phyloP scores from a whole-genome alignment of 2,888 invertebrate genomes.

The Crematogaster levior region DNA sequence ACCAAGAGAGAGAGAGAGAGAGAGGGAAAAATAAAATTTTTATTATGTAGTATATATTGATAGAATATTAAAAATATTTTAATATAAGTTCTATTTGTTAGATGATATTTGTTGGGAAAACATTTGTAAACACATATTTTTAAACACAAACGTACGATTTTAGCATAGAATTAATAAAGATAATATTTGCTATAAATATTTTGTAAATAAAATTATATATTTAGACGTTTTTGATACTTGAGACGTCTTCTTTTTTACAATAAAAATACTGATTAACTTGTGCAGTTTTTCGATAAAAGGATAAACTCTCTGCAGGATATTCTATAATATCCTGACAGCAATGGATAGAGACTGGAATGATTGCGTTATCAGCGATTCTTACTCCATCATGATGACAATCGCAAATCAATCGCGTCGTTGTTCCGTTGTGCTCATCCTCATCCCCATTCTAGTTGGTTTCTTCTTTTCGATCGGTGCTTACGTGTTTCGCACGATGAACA shows the following conservation, averaged over 20 bases:
- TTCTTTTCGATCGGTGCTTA: constrained; percentile 25
- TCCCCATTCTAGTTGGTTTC: constrained; percentile 37
- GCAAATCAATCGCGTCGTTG: constrained; percentile 36
- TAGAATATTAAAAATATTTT: too few relatives aligned
- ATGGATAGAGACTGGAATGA: constrained; percentile 57
- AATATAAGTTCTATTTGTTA: background rate
- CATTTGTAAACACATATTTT: background rate
- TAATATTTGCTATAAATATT: background rate
- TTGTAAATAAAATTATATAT: background rate
- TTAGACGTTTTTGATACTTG: background rate
- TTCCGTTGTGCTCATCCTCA: constrained; percentile 42
- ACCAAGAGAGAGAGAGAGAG: background rate
- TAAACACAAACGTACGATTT: background rate
- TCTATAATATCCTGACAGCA: constrained; percentile 47
- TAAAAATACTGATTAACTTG: background rate
- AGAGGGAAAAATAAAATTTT: background rate
- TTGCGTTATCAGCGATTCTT: background rate
- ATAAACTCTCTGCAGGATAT: constrained; percentile 42
- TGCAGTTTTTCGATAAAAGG: background rate
- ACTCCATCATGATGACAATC: constrained; percentile 38
- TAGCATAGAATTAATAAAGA: background rate
- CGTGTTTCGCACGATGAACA: background rate
- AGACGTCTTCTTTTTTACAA: background rate
- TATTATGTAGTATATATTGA: background rate
- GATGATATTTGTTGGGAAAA: background rate